Evolutionary conservation across 2,113 vertebrate genomes (phyloP).

Genomic region (Myrmecobius fasciatus): DNA sequence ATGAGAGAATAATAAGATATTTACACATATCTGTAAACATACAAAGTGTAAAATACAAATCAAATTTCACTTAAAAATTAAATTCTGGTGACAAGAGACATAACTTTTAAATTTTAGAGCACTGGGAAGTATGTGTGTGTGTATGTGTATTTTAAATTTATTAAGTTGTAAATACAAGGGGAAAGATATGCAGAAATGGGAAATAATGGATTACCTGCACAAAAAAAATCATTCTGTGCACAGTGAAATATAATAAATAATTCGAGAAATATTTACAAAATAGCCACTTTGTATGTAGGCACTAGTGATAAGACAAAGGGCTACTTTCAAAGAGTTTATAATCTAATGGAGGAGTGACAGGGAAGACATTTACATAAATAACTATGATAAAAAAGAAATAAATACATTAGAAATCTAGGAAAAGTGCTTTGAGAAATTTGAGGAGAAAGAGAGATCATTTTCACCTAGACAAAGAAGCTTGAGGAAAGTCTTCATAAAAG

Average conservation of each 20-base stretch:
- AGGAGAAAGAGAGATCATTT: neutral
- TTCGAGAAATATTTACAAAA: neutral
- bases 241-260: neutral
- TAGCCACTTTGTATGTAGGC: neutral
- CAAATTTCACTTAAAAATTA: slow-evolving; percentile 44
- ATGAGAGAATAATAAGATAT: neutral
- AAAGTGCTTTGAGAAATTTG: neutral
- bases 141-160: neutral
- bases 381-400: neutral
- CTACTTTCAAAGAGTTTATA: neutral
- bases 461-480: neutral
- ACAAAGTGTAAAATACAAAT: neutral
- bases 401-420: neutral
- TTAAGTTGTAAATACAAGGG: neutral
- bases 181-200: slow-evolving; percentile 28
- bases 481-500: neutral
- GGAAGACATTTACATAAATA: neutral
- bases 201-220: neutral
- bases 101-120: neutral
- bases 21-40: neutral
- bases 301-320: neutral
- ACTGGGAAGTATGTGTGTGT: neutral
- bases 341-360: neutral
- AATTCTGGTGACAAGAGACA: slow-evolving; percentile 1
- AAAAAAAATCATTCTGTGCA: neutral